Evolutionary conservation across 2,113 vertebrate species (phyloP), one percentile per base, ranked within the genome.

Genomic region (Daphoenositta chrysoptera): DNA sequence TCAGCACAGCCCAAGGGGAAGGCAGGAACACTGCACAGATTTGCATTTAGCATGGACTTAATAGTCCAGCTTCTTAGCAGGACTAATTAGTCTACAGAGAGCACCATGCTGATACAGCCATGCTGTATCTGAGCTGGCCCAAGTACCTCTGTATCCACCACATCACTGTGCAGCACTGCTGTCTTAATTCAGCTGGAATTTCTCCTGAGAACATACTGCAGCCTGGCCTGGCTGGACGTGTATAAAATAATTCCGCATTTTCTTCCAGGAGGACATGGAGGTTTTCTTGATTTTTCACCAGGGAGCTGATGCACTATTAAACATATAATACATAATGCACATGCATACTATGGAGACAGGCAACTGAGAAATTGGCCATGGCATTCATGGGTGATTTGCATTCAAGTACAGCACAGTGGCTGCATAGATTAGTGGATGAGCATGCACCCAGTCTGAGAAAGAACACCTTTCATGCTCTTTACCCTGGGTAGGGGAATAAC

Each of bases 371-470:
- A 90, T 76, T 69, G 21, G 54, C 95, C 2, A 0, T 71, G 84
- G 87, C 75, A 45, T 89, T 94, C 71, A 79, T 31, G 11, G 71
- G 69, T 92, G 94, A 96, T 97, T 97, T 95, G 91, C 95, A 97
- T 98, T 97, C 97, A 77, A 12, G 14, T 58, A 42, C 47, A 87
- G 50, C 69, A 17, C 78, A 93, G 90, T 69, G 63, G 80, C 40
- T 72, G 61, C 77, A 90, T 39, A 93, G 65, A 79, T 79, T 87
- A 97, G 82, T 47, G 64, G 45, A 91, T 54, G 53, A 89, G 40
- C 51, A 60, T 65, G 48, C 76, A 77, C 42, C 60, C 33, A 56
- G 50, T 81, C 92, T 93, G 71, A 83, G 82, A 96, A 96, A 75
- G n/a, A 70, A 78, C 91, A 83, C 87, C 57, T 91, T 89, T 83